A percentile compares a stretch with the other conserved stretches of the same genome.
These are phyloP conservation scores for Holothuria leucospilota DNA, from an alignment of 53 echinoderm and acorn worm genomes.

Conservation along the genomic window DNA sequence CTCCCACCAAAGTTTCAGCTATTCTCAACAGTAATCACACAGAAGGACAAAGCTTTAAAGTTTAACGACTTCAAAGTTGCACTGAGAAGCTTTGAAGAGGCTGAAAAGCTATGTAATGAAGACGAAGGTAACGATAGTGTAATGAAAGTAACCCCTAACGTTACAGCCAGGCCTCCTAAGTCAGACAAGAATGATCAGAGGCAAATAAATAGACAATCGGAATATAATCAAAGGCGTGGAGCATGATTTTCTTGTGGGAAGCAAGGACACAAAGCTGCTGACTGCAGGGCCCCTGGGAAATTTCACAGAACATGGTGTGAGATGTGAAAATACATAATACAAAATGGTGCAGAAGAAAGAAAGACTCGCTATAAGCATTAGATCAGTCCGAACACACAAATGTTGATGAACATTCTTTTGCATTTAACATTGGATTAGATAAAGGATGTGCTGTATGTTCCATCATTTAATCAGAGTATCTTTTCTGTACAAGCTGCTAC, in stretches of 20 bases:
- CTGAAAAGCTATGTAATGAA: too few species aligned
- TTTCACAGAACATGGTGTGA: conserved; percentile 31
- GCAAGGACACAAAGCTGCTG: too few species aligned
- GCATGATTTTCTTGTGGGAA: too few species aligned
- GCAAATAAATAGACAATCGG: too few species aligned
- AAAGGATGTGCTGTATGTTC: conserved; percentile 34
- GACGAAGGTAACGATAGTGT: too few species aligned
- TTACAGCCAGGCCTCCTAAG: background rate
- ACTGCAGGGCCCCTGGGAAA: too few species aligned
- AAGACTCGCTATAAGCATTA: background rate
- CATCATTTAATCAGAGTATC: conserved; percentile 29
- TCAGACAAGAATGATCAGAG: background rate
- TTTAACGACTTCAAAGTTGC: too few species aligned
- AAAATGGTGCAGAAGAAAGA: conserved; percentile 25
- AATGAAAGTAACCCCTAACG: background rate
- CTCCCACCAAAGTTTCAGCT: conserved; percentile 38
- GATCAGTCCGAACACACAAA: background rate
- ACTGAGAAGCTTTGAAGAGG: too few species aligned
- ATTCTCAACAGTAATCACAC: too few species aligned
- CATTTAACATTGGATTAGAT: conserved; percentile 13
- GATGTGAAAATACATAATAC: conserved; percentile 21
- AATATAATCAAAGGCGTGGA: too few species aligned
- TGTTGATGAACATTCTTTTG: background rate
- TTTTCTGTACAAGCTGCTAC: too few species aligned
- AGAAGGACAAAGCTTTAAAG: too few species aligned